phyloP scores from a whole-genome alignment of 2,888 invertebrate genomes.

The Caenorhabditis japonica region DNA sequence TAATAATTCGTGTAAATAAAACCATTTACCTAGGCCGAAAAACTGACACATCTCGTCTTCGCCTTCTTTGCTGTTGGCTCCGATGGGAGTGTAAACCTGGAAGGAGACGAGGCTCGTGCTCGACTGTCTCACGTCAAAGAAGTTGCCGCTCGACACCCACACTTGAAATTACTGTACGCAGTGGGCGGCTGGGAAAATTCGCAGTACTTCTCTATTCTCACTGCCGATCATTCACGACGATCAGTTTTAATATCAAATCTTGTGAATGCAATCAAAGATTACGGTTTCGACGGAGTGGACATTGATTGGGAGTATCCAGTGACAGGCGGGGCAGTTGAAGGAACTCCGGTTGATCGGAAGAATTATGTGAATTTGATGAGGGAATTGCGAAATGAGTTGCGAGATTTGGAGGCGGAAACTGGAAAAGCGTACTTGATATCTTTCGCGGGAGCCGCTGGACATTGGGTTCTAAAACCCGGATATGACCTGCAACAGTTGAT shows the following conservation, averaged over 20 bases:
- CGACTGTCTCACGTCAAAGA: conserved; percentile 57
- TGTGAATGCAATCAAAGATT: conserved; percentile 62
- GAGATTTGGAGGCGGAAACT: conserved; percentile 56
- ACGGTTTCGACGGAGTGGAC: conserved; percentile 75
- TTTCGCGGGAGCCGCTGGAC: conserved; percentile 76
- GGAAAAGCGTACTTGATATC: conserved; percentile 66
- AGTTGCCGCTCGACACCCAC: conserved; percentile 59
- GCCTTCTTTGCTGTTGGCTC: conserved; percentile 73
- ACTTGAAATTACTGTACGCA: conserved; percentile 73
- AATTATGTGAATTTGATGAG: conserved; percentile 75
- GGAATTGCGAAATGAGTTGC: conserved; percentile 68
- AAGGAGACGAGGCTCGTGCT: conserved; percentile 52
- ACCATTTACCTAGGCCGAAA: conserved; percentile 64
- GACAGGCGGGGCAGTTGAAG: conserved; percentile 72
- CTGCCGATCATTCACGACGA: conserved; percentile 62
- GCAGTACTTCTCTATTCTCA: conserved; percentile 70
- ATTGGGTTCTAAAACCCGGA: conserved; percentile 76
- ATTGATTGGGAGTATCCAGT: conserved; percentile 77
- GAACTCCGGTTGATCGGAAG: conserved; percentile 66
- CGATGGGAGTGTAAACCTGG: conserved; percentile 68
- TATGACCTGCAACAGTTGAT: conserved; percentile 73
- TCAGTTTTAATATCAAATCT: conserved; percentile 64
- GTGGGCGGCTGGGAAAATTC: conserved; percentile 77
- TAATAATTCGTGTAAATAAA: no score
- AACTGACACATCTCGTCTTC: conserved; percentile 74